Conservation (phyloP, 2,797 vertebrate species). For the Argyrosomus regius region DNA sequence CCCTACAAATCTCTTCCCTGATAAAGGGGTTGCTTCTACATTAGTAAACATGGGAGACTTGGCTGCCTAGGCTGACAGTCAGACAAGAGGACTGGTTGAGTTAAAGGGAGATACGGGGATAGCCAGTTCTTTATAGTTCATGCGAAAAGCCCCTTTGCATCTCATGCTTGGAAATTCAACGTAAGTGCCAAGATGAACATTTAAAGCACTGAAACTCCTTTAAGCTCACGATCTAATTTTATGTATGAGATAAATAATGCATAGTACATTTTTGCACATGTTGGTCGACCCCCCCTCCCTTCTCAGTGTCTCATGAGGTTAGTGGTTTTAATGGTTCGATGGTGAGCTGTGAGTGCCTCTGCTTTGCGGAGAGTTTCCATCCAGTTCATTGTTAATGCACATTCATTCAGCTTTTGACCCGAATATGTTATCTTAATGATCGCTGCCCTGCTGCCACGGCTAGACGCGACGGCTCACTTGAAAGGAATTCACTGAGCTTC, state of each 20-base stretch:
- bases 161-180: conserved; percentile 23
- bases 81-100: conserved; percentile 65
- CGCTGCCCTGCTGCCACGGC: conserved; percentile 43
- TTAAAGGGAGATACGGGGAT: conserved; percentile 35
- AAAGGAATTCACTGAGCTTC: conserved; percentile 72
- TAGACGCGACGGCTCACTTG: conserved; percentile 67
- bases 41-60: conserved; percentile 81
- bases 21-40: conserved; percentile 82
- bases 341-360: conserved; percentile 38
- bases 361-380: conserved; percentile 31
- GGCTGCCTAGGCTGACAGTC: conserved; percentile 63
- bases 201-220: conserved; percentile 24
- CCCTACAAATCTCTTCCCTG: conserved; percentile 82
- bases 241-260: conserved; percentile 41
- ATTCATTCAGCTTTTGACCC: conserved; percentile 77
- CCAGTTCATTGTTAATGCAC: conserved; percentile 66
- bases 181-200: conserved; percentile 17
- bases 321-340: conserved; percentile 49
- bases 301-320: conserved; percentile 21
- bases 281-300: conserved; percentile 7
- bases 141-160: conserved; percentile 37
- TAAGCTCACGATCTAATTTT: conserved; percentile 9
- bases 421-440: conserved; percentile 71
- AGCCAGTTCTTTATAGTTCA: conserved; percentile 48
- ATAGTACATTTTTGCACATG: conserved; percentile 42